Percentiles rank a stretch among this genome's conserved stretches.
These are phyloP conservation scores for Spheniscus humboldti DNA, from an alignment of 2,797 vertebrate species.

Conservation along the genomic window DNA sequence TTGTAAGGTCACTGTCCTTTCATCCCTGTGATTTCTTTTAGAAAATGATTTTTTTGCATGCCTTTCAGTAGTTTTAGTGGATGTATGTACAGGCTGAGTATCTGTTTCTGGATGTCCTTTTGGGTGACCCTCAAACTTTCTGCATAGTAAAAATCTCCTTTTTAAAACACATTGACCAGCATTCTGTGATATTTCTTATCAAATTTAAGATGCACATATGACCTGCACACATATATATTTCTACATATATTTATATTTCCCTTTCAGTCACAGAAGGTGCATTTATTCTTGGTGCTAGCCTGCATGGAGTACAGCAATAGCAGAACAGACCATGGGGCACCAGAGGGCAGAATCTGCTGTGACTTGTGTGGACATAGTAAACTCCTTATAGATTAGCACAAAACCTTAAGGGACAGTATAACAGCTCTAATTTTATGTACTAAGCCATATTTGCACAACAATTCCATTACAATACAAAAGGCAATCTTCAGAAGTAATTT, in stretches of 20 bases:
- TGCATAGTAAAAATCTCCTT: not conserved
- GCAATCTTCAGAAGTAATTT: conserved; percentile 69
- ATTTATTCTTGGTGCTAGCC: conserved; percentile 7
- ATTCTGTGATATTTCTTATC: not conserved
- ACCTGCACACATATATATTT: not conserved
- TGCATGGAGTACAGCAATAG: not conserved
- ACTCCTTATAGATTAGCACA: conserved; percentile 4
- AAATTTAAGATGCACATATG: not conserved
- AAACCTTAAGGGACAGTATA: conserved; percentile 19
- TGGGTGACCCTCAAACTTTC: not conserved
- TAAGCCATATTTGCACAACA: conserved; percentile 66
- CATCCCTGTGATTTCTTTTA: not conserved
- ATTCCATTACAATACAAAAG: conserved; percentile 63
- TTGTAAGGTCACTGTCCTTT: not conserved
- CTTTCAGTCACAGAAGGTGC: not conserved
- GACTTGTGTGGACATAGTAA: not conserved
- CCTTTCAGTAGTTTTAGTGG: not conserved
- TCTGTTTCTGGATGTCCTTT: not conserved
- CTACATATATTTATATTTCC: not conserved
- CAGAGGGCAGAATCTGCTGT: conserved; percentile 54
- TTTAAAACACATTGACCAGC: not conserved
- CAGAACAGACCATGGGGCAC: conserved; percentile 18
- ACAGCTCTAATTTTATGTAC: conserved; percentile 60
- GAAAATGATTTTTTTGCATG: not conserved
- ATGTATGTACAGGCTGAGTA: not conserved